Conservation (phyloP, 2,888 invertebrate species). For the Heteropelma amictum region DNA sequence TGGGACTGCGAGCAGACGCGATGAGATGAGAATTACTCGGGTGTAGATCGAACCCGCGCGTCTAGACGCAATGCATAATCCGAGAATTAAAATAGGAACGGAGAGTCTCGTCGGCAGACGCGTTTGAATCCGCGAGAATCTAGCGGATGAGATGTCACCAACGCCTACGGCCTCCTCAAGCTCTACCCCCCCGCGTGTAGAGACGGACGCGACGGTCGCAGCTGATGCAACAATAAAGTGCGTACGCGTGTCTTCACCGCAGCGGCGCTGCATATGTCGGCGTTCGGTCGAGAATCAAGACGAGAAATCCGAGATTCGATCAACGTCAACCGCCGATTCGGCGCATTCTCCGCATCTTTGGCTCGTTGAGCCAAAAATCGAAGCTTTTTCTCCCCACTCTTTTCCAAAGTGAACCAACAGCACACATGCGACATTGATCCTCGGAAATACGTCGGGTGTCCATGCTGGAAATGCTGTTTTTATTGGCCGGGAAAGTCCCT, state of each 20-base stretch:
- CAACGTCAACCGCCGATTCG: neutral
- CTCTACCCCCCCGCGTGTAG: constrained; percentile 6
- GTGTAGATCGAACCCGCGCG: constrained; percentile 49
- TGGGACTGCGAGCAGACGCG: too few relatives aligned
- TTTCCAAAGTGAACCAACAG: too few relatives aligned
- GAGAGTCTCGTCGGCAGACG: neutral
- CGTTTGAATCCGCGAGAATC: neutral
- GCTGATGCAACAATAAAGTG: constrained; percentile 56
- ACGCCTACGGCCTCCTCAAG: constrained; percentile 55
- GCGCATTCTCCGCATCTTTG: too few relatives aligned
- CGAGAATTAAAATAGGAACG: constrained; percentile 62
- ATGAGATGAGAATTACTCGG: constrained; percentile 4
- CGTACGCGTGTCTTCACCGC: constrained; percentile 2
- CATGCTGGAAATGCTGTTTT: constrained; percentile 11
- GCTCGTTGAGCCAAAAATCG: too few relatives aligned
- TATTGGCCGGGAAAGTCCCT: constrained; percentile 44
- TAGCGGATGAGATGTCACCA: constrained; percentile 51
- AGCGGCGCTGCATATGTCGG: neutral
- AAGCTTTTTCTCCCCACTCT: too few relatives aligned
- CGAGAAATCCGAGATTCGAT: neutral
- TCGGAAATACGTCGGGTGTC: neutral
- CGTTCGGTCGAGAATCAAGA: neutral
- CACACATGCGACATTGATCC: neutral
- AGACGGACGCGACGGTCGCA: constrained; percentile 53
- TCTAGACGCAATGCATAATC: constrained; percentile 59